A percentile compares a stretch with the other conserved stretches of the same genome.
Evolutionary conservation across 2,888 invertebrate genomes (phyloP).

Genomic region (Diplolepis rosae): DNA sequence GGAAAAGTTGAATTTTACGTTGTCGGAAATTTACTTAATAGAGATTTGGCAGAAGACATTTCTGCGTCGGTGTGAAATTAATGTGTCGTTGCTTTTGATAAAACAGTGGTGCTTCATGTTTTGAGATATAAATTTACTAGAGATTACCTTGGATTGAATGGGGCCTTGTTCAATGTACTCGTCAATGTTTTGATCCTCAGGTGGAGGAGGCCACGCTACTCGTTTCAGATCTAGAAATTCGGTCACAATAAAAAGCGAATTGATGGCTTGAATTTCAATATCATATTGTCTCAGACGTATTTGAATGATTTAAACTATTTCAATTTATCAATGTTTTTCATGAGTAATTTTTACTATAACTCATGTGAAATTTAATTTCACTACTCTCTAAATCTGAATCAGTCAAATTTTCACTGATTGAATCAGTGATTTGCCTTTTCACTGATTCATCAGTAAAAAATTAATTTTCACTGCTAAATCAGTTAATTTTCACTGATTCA

Average conservation of each 20-base stretch:
- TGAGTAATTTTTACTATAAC: too few species aligned
- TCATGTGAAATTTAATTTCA: too few species aligned
- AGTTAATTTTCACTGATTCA: too few species aligned
- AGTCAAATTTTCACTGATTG: too few species aligned
- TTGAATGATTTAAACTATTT: too few species aligned
- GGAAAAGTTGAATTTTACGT: too few species aligned
- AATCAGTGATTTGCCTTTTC: too few species aligned
- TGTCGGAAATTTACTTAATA: constrained; percentile 4
- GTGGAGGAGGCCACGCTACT: constrained; percentile 90
- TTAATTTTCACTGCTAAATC: too few species aligned
- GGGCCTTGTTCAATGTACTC: constrained; percentile 76
- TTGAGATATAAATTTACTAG: constrained; percentile 7
- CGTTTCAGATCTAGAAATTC: constrained; percentile 83
- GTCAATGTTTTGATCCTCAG: constrained; percentile 80
- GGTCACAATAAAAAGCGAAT: not conserved
- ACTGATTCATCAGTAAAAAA: too few species aligned
- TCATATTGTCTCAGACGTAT: not conserved
- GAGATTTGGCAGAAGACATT: not conserved
- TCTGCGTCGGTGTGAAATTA: constrained; percentile 22
- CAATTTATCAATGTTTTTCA: too few species aligned
- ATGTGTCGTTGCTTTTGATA: constrained; percentile 4
- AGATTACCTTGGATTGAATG: constrained; percentile 78
- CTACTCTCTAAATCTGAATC: too few species aligned
- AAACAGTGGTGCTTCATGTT: not conserved
- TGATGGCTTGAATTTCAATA: not conserved